Evolutionary conservation across 2,113 vertebrate species (phyloP), one percentile per base, ranked within the genome.

Genomic region (Hystrix cristata): DNA sequence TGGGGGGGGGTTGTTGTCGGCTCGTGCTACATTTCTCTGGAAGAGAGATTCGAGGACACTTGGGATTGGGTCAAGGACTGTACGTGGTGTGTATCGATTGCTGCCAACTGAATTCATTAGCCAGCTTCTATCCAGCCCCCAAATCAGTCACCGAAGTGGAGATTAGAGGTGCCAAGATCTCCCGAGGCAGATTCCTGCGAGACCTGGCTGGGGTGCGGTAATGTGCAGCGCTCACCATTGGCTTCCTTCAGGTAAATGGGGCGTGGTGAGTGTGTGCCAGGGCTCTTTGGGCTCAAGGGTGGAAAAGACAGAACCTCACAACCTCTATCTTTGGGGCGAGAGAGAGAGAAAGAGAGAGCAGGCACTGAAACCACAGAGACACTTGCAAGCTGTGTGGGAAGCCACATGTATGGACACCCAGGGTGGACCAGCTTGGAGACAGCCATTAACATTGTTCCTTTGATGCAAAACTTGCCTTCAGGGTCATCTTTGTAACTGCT

Each of bases 121-220:
- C 69, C 18, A 60, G 48, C 90, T 48, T 62, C 59, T 10, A 11
- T 13, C 34, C 53, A 25, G 72, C 43, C 13, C 3, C 7, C n/a
- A 60, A 4, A 60, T 91, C 34, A 81, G 38, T 90, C n/a, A 5
- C 84, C 53, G 23, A 71, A 6, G 14, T 4, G 31, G 38, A 34
- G 55, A 55, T 16, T 2, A 38, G 74, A 27, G 0, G 21, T 8
- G 1, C 34, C 21, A 13, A 31, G 34, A 5, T 25, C 67, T 7
- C 29, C 82, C 4, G n/a, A 72, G 69, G 11, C 12, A 0, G 1
- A 6, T 5, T 15, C 85, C 38, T 7, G 21, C 25, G 7, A 27
- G 53, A 19, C n/a, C 31, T 6, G 1, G 69, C 74, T 64, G 48
- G 5, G 0, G 46, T 0, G 1, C 4, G 0, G 1, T 16, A 11